Evolutionary conservation across 2,888 invertebrate species (phyloP).

Genomic region (Orthosia gothica): DNA sequence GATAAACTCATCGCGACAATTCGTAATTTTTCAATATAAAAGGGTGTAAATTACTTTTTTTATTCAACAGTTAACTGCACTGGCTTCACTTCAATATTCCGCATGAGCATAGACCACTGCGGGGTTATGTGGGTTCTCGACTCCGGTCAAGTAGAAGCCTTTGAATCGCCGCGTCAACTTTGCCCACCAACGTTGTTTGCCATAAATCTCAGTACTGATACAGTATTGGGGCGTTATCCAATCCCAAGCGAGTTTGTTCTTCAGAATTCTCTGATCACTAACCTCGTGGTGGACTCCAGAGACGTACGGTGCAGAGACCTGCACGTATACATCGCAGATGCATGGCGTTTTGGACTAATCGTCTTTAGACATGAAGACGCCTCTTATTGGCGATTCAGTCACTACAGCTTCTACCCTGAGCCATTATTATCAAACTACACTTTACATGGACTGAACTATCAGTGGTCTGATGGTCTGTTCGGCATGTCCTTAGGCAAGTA

Average conservation of each 20-base stretch:
- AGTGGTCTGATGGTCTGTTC: conserved; percentile 96
- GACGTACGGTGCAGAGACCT: conserved; percentile 92
- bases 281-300: conserved; percentile 93
- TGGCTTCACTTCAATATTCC: conserved; percentile 95
- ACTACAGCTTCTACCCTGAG: conserved; percentile 94
- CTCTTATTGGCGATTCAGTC: conserved; percentile 93
- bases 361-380: conserved; percentile 92
- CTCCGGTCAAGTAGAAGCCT: conserved; percentile 94
- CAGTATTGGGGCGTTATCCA: conserved; percentile 92
- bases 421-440: conserved; percentile 94
- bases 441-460: conserved; percentile 94
- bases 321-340: conserved; percentile 93
- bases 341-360: conserved; percentile 93
- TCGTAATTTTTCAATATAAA: background rate
- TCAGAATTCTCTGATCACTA: conserved; percentile 93
- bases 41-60: background rate
- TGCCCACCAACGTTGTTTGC: conserved; percentile 95
- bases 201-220: conserved; percentile 94
- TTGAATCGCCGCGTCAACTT: conserved; percentile 92
- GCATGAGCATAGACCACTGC: conserved; percentile 95
- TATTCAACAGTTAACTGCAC: conserved; percentile 84
- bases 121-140: conserved; percentile 96
- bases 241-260: conserved; percentile 93
- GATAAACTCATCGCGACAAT: background rate
- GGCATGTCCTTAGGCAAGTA: conserved; percentile 94